These are phyloP conservation scores for Argya squamiceps DNA, from an alignment of 2,797 vertebrate species.

Conservation along the genomic window DNA sequence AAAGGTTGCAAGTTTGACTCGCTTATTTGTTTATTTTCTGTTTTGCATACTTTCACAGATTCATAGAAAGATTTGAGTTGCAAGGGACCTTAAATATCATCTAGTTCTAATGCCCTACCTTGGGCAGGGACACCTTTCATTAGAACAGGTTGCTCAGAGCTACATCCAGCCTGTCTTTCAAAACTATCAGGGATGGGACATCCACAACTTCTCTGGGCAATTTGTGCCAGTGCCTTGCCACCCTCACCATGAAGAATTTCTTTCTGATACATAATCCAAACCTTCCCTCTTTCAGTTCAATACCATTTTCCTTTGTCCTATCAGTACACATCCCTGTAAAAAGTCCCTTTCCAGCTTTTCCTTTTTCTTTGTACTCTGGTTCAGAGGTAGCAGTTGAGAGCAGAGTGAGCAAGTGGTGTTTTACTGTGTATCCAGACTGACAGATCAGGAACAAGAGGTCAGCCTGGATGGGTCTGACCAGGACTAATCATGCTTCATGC, in stretches of 20 bases:
- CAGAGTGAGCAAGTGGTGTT: background rate
- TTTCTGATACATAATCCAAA: background rate
- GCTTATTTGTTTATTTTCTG: background rate
- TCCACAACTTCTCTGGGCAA: background rate
- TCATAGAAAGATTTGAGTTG: background rate
- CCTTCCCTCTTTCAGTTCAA: background rate
- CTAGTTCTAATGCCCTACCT: background rate
- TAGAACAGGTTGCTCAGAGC: background rate
- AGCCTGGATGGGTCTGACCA: background rate
- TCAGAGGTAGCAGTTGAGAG: background rate
- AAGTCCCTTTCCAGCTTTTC: background rate
- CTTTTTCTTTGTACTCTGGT: background rate
- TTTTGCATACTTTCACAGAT: background rate
- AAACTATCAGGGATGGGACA: background rate
- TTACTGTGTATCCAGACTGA: background rate
- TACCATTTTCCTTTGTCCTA: background rate
- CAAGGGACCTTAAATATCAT: background rate
- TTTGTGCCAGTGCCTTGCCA: background rate
- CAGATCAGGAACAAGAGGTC: conserved; percentile 20
- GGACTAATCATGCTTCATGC: background rate
- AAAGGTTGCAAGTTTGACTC: background rate
- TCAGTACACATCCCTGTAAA: background rate
- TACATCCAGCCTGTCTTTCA: background rate
- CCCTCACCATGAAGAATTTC: background rate
- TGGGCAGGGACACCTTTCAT: background rate